These are phyloP conservation scores for Harmothoe impar DNA, from an alignment of 2,888 invertebrate species.

Conservation along the genomic window DNA sequence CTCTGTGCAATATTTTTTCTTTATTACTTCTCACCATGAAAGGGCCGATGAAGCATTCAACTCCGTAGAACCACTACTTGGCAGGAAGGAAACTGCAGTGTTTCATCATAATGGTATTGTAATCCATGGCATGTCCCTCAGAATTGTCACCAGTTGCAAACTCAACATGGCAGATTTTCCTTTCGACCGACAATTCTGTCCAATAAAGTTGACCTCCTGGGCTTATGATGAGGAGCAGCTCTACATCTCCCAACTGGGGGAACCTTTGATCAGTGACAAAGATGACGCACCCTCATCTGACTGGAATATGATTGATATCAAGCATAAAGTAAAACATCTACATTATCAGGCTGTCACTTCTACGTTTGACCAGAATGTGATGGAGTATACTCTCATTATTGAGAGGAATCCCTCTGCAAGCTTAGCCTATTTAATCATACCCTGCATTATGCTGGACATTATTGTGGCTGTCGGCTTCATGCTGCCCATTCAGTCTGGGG, in stretches of 20 bases:
- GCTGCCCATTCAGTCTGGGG: constrained; percentile 7
- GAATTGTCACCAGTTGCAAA: background rate
- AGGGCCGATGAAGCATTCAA: background rate
- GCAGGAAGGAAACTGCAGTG: background rate
- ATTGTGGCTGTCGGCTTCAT: background rate
- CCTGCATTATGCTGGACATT: background rate
- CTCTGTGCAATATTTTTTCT: no score
- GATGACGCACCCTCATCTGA: background rate
- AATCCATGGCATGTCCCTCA: background rate
- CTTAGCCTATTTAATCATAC: background rate
- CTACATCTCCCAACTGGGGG: background rate
- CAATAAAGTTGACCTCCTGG: background rate
- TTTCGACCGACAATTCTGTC: background rate
- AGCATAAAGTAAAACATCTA: background rate
- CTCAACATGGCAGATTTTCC: background rate
- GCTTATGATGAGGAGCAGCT: background rate
- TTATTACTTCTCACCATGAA: background rate
- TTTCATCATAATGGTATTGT: background rate
- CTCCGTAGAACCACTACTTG: background rate
- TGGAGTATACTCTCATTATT: background rate
- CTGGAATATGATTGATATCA: background rate
- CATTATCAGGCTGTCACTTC: background rate
- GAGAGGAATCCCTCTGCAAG: background rate
- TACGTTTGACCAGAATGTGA: background rate
- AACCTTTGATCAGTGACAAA: background rate